Conservation (phyloP, 2,113 vertebrate species). For the Zosterops pallidus region DNA sequence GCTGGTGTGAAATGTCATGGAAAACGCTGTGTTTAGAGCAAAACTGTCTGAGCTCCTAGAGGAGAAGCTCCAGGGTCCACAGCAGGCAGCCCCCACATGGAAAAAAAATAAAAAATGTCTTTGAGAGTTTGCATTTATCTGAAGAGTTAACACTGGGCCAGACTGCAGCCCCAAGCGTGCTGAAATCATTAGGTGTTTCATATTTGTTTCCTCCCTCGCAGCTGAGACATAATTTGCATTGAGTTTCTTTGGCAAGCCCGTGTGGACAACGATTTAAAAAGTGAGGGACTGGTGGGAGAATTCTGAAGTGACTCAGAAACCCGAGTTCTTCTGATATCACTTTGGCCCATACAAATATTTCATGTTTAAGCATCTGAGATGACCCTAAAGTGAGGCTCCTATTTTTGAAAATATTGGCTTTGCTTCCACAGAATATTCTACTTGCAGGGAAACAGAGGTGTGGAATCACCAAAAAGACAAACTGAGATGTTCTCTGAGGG, state of each 20-base stretch:
- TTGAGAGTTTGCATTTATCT: not conserved
- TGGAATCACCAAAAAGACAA: not conserved
- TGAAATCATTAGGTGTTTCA: constrained; percentile 34
- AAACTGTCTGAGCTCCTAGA: not conserved
- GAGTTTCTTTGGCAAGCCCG: not conserved
- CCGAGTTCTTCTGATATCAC: not conserved
- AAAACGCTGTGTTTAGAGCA: not conserved
- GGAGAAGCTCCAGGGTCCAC: not conserved
- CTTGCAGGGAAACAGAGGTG: not conserved
- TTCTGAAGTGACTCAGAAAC: not conserved
- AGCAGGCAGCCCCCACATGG: not conserved
- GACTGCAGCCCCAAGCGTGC: not conserved
- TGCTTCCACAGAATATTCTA: not conserved
- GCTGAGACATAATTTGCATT: not conserved
- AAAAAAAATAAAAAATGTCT: not conserved
- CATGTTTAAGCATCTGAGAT: not conserved
- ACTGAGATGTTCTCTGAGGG: not conserved
- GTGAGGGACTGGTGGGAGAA: not conserved
- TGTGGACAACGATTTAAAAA: not conserved
- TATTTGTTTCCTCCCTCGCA: constrained; percentile 25
- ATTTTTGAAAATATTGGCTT: not conserved
- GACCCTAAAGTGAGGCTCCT: not conserved
- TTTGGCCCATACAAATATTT: not conserved
- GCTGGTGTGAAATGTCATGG: not conserved
- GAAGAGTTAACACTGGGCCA: not conserved